Base-by-base conservation (phyloP, 2,797 vertebrate species). In the Urosaurus nigricauda region DNA sequence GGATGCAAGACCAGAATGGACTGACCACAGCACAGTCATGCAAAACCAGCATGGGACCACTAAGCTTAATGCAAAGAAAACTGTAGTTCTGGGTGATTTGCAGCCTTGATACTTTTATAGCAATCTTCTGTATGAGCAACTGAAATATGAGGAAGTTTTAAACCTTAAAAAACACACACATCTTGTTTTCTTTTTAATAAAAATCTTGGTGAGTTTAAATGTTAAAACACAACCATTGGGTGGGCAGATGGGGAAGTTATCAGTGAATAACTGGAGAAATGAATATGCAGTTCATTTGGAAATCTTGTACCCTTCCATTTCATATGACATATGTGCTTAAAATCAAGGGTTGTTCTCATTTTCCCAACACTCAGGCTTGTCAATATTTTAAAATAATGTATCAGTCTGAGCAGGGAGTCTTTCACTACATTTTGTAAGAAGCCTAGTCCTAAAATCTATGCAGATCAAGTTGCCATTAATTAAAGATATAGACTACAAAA, bases 261-360 rank as follows among this genome's bases (percentile, higher is more conserved):
- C 5, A 63, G 12, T 37, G 56, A 81, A 73, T 63, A 47, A 58
- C 3, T 14, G 21, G 6, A 14, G 24, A 88, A 89, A 16, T 35
- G 87, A 86, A 63, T 65, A 73, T 83, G 84, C 21, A 37, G n/a
- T 85, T 81, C 47, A 24, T n/a, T 51, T 75, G 32, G 40, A 87
- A 90, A 74, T 51, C 47, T 24, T 63, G 8, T 53, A 83, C 83
- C 60, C 51, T 4, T 58, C 37, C 16, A 65, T 24, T 35, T 70
- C 16, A 0, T 51, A 71, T n/a, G 32, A 63, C 51, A 83, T 5
- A 14, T 83, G 17, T 70, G 60, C 60, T 78, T 90, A 14, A 51
- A 90, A 87, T 87, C 79, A 73, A 82, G 63, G 40, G 32, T 32
- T 77, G 71, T 82, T 89, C 84, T 86, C 79, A n/a, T 89, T 86